A percentile compares a stretch with the other conserved stretches of the same genome.
These are phyloP conservation scores for Oligia fasciuncula DNA, from an alignment of 2,888 invertebrate species.

Conservation along the genomic window DNA sequence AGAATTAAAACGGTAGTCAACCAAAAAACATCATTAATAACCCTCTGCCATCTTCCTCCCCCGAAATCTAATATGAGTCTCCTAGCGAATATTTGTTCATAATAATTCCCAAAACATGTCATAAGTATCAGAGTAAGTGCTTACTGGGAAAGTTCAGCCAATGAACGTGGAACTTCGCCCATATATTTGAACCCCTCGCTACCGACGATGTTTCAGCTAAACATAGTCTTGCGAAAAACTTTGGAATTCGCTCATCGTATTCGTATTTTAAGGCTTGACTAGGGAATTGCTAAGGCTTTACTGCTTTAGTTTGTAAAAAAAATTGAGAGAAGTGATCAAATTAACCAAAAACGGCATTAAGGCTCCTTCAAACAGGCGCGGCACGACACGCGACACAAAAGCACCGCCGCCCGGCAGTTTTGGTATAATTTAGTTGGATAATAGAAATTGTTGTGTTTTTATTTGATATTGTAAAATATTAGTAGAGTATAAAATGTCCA, in stretches of 20 bases:
- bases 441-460: too few species aligned
- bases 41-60: background rate
- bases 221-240: slow-evolving; percentile 50
- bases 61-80: slow-evolving; percentile 7
- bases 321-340: background rate
- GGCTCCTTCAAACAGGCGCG: too few species aligned
- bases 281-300: background rate
- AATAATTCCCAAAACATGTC: slow-evolving; percentile 48
- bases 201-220: slow-evolving; percentile 44
- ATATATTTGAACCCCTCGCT: slow-evolving; percentile 54
- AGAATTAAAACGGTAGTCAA: background rate
- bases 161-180: slow-evolving; percentile 52
- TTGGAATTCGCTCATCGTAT: slow-evolving; percentile 32
- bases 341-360: background rate
- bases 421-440: too few species aligned
- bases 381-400: too few species aligned
- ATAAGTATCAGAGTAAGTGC: slow-evolving; percentile 45
- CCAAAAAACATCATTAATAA: slow-evolving; percentile 11
- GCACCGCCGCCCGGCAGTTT: too few species aligned
- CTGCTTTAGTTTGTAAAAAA: background rate
- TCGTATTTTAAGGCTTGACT: slow-evolving; percentile 31
- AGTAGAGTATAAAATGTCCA: too few species aligned
- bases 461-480: too few species aligned
- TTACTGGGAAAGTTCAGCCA: slow-evolving; percentile 47
- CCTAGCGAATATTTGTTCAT: slow-evolving; percentile 38